Conservation (phyloP, 2,797 vertebrate genomes). For the Gambelia wislizenii region DNA sequence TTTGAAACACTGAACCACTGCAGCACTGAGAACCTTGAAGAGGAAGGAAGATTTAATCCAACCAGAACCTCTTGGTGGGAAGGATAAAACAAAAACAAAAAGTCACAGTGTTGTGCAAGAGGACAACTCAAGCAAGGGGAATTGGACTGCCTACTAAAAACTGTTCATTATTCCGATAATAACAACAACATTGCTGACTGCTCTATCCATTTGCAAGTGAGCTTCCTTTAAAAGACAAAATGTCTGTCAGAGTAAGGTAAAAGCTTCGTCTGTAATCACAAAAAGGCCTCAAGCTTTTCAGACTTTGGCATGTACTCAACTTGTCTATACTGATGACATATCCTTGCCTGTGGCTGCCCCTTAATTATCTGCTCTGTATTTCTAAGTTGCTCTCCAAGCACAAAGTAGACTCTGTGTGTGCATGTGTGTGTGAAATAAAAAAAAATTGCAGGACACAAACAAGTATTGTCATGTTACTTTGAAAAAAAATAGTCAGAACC, state of each 20-base stretch:
- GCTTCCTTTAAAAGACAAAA: slow-evolving; percentile 58
- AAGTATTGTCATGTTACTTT: slow-evolving; percentile 33
- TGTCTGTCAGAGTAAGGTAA: slow-evolving; percentile 47
- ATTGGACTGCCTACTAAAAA: background rate
- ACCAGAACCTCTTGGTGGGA: background rate
- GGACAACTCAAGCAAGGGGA: background rate
- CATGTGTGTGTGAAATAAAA: too few species aligned
- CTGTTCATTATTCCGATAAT: background rate
- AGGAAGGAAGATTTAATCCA: background rate
- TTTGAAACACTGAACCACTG: background rate
- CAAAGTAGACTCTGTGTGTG: slow-evolving; percentile 21
- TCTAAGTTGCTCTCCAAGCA: slow-evolving; percentile 52
- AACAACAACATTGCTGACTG: background rate
- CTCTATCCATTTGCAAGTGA: slow-evolving; percentile 58
- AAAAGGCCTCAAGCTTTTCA: slow-evolving; percentile 56
- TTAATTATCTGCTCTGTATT: slow-evolving; percentile 47
- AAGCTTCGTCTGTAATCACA: slow-evolving; percentile 44
- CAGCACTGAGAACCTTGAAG: background rate
- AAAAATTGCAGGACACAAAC: slow-evolving; percentile 51
- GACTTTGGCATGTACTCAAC: slow-evolving; percentile 52
- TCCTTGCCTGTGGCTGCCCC: slow-evolving; percentile 60
- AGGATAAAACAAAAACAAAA: background rate
- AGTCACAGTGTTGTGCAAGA: background rate
- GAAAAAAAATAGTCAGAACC: slow-evolving; percentile 46
- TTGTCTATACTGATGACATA: slow-evolving; percentile 46